Evolutionary conservation across 2,113 vertebrate species (phyloP).

Genomic region (Phalacrocorax carbo): DNA sequence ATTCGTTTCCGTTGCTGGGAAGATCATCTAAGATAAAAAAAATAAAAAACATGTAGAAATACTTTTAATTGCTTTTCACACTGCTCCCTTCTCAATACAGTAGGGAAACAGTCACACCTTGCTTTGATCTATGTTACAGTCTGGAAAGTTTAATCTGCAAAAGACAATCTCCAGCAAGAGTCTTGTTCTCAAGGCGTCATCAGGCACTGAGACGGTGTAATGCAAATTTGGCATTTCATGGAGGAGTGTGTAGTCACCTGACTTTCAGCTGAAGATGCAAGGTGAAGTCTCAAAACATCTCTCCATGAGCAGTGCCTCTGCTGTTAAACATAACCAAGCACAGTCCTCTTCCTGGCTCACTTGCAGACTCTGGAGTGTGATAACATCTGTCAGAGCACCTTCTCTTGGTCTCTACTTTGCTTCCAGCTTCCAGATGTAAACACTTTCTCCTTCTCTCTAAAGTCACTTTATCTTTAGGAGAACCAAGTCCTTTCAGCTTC

Average conservation of each 20-base stretch:
- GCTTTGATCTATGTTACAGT: conserved; percentile 34
- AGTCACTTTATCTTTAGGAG: background rate
- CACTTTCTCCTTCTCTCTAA: background rate
- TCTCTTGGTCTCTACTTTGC: background rate
- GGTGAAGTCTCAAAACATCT: background rate
- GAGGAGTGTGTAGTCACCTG: background rate
- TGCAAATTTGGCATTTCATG: background rate
- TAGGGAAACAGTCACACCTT: conserved; percentile 48
- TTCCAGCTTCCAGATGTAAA: background rate
- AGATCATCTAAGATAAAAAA: conserved; percentile 8
- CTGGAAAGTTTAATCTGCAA: conserved; percentile 57
- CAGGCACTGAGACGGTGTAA: background rate
- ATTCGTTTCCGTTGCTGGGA: background rate
- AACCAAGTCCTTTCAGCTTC: background rate
- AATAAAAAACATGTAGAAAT: background rate
- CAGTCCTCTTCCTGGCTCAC: background rate
- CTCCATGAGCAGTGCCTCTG: background rate
- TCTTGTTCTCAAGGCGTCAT: conserved; percentile 33
- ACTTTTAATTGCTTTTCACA: conserved; percentile 35
- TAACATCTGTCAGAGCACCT: background rate
- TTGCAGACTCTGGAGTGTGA: background rate
- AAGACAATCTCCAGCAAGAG: conserved; percentile 46
- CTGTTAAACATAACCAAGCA: background rate
- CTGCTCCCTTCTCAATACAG: conserved; percentile 3
- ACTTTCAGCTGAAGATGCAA: background rate